Evolutionary conservation across 2,888 invertebrate species (phyloP).

Genomic region (Aphidius colemani): DNA sequence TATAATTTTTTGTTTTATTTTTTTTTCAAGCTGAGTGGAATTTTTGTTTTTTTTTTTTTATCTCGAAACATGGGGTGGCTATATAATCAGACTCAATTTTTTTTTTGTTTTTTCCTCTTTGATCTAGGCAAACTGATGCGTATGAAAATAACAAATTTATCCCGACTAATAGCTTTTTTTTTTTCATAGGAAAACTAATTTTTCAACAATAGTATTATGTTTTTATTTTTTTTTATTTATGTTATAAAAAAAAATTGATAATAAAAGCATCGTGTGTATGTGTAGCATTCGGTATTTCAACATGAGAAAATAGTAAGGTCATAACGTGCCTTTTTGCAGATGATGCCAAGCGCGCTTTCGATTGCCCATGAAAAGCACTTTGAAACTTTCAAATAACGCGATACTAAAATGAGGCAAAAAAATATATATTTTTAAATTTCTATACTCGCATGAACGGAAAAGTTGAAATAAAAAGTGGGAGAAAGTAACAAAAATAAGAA

Average conservation of each 20-base stretch:
- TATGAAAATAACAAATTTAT: too few species aligned
- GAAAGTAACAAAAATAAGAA: neutral
- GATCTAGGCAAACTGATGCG: too few species aligned
- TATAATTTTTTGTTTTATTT: conserved; percentile 12
- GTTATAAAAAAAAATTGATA: neutral
- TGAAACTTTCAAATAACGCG: conserved; percentile 13
- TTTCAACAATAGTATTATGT: neutral
- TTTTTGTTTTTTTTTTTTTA: conserved; percentile 6
- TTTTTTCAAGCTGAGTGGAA: neutral
- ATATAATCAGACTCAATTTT: conserved; percentile 1
- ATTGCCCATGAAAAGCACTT: conserved; percentile 18
- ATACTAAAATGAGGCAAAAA: conserved; percentile 8
- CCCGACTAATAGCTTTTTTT: too few species aligned
- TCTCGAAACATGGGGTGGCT: conserved; percentile 1
- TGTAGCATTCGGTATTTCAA: too few species aligned
- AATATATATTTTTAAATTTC: neutral
- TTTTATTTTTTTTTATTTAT: neutral
- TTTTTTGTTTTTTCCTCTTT: too few species aligned
- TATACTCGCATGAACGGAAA: too few species aligned
- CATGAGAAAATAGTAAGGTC: conserved; percentile 5
- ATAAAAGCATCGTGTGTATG: neutral
- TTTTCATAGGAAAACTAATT: too few species aligned
- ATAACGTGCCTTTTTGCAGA: neutral
- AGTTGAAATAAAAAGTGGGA: too few species aligned
- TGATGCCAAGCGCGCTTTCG: neutral